Percentiles rank a stretch among this genome's conserved stretches.
These are phyloP conservation scores for Entomyzon cyanotis DNA, from an alignment of 2,113 vertebrate genomes.

Conservation along the genomic window DNA sequence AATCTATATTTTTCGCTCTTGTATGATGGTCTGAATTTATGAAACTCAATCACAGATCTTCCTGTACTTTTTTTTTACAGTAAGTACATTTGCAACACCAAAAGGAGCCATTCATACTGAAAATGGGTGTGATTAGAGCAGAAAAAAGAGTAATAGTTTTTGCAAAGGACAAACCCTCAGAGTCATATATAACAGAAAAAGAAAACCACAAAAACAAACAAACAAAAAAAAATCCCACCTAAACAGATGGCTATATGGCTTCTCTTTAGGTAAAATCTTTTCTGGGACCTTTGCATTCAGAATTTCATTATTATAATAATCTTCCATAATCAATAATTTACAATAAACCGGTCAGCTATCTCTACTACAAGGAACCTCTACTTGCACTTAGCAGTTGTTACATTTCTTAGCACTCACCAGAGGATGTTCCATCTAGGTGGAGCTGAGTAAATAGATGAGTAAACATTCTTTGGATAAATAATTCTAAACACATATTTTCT, in stretches of 20 bases:
- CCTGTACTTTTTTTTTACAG: background rate
- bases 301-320: background rate
- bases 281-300: background rate
- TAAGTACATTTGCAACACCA: background rate
- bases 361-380: background rate
- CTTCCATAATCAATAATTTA: background rate
- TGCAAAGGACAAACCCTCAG: background rate
- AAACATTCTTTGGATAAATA: background rate
- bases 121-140: background rate
- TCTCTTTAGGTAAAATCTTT: background rate
- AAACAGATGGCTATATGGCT: background rate
- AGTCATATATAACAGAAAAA: background rate
- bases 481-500: background rate
- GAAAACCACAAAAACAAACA: background rate
- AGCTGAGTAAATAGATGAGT: background rate
- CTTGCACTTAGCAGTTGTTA: background rate
- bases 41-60: background rate
- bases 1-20: background rate
- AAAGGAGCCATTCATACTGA: background rate
- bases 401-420: background rate
- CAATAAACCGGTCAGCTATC: background rate
- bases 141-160: background rate
- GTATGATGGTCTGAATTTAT: background rate
- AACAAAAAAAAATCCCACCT: background rate
- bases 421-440: background rate